Conservation (phyloP, 2,888 invertebrate species). For the Phengaris alcon region DNA sequence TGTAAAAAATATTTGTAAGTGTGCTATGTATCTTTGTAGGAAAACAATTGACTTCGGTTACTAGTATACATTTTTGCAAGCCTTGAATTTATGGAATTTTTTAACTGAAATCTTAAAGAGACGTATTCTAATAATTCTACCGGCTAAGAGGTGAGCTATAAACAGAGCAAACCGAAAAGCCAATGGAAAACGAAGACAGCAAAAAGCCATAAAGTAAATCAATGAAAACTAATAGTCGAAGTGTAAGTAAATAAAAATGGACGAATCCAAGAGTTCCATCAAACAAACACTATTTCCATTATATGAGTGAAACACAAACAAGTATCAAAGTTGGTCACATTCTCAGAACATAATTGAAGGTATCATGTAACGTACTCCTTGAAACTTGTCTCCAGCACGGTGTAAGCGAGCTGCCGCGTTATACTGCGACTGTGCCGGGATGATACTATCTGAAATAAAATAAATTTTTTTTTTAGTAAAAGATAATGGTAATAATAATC, state of each 20-base stretch:
- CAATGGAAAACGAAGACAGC: too few species aligned
- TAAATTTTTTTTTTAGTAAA: conserved; percentile 41
- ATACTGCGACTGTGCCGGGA: conserved; percentile 68
- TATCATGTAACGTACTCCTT: conserved; percentile 32
- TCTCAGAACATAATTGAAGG: conserved; percentile 18
- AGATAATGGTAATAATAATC: too few species aligned
- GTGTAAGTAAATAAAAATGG: background rate
- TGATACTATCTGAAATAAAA: conserved; percentile 51
- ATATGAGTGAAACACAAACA: conserved; percentile 20
- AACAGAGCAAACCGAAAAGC: too few species aligned
- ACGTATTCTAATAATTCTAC: too few species aligned
- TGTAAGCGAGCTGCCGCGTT: conserved; percentile 74
- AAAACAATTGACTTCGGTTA: too few species aligned
- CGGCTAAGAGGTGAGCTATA: too few species aligned
- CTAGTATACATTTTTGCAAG: too few species aligned
- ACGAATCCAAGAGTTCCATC: background rate
- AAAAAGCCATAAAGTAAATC: background rate
- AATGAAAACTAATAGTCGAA: background rate
- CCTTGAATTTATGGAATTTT: too few species aligned
- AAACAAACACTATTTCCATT: conserved; percentile 18
- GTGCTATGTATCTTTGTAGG: too few species aligned
- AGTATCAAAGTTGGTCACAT: conserved; percentile 27
- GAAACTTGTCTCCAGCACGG: conserved; percentile 69
- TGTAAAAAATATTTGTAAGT: too few species aligned
- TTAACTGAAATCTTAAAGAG: too few species aligned